Percentiles rank a stretch among this genome's conserved stretches.
These are phyloP conservation scores for Trachurus trachurus DNA, from an alignment of 2,797 vertebrate genomes.

Conservation along the genomic window DNA sequence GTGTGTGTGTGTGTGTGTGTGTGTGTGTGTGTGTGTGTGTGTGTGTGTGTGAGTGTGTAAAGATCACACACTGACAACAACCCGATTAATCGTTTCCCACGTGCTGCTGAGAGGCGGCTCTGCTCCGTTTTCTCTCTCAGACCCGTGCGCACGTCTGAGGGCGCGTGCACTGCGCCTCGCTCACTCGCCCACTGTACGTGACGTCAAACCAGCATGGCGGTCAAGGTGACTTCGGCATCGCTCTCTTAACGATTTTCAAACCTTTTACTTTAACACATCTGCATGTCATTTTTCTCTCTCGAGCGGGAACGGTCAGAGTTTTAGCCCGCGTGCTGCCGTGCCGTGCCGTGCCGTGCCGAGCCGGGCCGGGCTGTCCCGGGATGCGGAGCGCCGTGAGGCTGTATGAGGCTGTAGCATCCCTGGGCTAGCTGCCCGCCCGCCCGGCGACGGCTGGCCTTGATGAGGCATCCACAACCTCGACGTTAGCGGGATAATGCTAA, in stretches of 20 bases:
- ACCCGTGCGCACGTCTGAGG: no score
- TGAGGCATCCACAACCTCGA: conserved; percentile 60
- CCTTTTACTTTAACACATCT: conserved; percentile 37
- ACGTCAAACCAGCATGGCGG: conserved; percentile 96
- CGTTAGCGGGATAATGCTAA: conserved; percentile 69
- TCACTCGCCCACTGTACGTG: conserved; percentile 72
- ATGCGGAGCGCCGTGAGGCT: conserved; percentile 8
- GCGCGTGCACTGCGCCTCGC: conserved; percentile 1
- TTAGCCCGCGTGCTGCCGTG: background rate
- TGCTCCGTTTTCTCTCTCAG: no score
- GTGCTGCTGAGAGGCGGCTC: no score
- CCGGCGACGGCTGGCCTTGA: conserved; percentile 73
- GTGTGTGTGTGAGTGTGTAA: background rate
- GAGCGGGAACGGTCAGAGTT: background rate
- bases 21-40: no score
- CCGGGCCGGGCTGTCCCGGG: conserved; percentile 8
- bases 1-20: no score
- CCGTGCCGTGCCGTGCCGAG: no score
- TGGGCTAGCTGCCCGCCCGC: conserved; percentile 61
- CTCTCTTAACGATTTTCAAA: conserved; percentile 57
- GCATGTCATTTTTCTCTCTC: conserved; percentile 30
- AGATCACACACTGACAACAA: no score
- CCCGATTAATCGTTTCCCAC: no score
- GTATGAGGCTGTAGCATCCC: conserved; percentile 74
- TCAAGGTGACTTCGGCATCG: conserved; percentile 97